phyloP scores from a whole-genome alignment of 2,888 invertebrate genomes.

The Saturnia japonica region DNA sequence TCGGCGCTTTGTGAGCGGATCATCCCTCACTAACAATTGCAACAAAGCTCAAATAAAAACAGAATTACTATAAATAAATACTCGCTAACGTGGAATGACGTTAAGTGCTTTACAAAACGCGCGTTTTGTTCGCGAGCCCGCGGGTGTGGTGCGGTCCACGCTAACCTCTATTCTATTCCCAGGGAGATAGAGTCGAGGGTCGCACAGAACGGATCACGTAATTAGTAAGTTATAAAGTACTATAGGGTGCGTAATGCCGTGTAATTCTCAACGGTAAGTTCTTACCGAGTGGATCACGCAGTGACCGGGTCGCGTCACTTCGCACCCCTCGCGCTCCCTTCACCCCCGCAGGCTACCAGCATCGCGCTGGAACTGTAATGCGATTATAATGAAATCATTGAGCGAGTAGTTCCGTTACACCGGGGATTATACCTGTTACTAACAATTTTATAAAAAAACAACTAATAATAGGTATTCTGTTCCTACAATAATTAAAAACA shows the following conservation, averaged over 20 bases:
- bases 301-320: background rate
- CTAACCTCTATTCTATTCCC: background rate
- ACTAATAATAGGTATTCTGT: background rate
- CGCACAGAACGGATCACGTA: background rate
- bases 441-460: no score
- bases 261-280: conserved; percentile 10
- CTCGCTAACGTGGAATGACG: conserved; percentile 57
- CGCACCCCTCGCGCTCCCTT: background rate
- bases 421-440: background rate
- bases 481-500: background rate
- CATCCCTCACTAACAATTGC: conserved; percentile 25
- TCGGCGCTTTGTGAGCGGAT: conserved; percentile 5
- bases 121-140: conserved; percentile 11
- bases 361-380: conserved; percentile 8
- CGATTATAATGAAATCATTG: background rate
- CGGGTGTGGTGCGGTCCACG: no score
- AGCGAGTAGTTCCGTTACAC: background rate
- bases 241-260: conserved; percentile 9
- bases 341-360: background rate
- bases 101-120: conserved; percentile 65
- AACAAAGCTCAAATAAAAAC: conserved; percentile 57
- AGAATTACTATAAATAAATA: conserved; percentile 74
- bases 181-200: background rate
- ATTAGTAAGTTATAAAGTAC: conserved; percentile 11
- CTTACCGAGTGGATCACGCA: background rate